These are phyloP conservation scores for Heliconius congener DNA, from an alignment of 1,140 invertebrate species.

Conservation along the genomic window DNA sequence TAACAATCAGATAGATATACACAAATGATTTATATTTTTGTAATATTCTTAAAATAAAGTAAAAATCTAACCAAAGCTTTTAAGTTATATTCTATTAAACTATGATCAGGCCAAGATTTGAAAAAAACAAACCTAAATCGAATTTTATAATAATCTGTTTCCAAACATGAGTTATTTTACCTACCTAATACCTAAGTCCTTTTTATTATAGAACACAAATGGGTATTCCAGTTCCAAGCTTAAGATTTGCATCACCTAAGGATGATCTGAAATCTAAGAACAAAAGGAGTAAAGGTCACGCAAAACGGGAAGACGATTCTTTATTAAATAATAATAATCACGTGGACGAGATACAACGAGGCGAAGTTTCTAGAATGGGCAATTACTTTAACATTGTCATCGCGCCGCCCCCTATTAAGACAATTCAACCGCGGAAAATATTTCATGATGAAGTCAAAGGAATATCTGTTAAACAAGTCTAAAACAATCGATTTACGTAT, in stretches of 20 bases:
- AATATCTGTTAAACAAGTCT: slow-evolving; percentile 49
- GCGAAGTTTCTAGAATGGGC: slow-evolving; percentile 68
- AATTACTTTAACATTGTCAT: slow-evolving; percentile 78
- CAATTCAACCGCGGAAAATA: slow-evolving; percentile 65
- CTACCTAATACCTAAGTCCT: background rate
- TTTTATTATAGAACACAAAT: slow-evolving; percentile 69
- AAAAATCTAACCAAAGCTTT: too few relatives aligned
- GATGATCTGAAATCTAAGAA: slow-evolving; percentile 38
- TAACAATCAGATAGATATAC: too few relatives aligned
- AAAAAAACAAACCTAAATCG: too few relatives aligned
- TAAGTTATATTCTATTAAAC: too few relatives aligned
- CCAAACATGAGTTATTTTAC: background rate
- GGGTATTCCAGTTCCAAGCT: slow-evolving; percentile 70
- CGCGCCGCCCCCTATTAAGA: slow-evolving; percentile 70
- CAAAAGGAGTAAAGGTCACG: slow-evolving; percentile 41
- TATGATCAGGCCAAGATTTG: too few relatives aligned
- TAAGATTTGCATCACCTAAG: slow-evolving; percentile 46
- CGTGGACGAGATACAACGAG: slow-evolving; percentile 53
- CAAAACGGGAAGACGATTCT: slow-evolving; percentile 47
- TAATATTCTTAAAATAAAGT: too few relatives aligned
- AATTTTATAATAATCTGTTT: background rate
- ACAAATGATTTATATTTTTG: too few relatives aligned
- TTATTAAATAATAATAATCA: slow-evolving; percentile 51
- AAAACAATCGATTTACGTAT: background rate
- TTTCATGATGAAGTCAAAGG: slow-evolving; percentile 49